Evolutionary conservation across 2,888 invertebrate genomes (phyloP).

Genomic region (Apotomis betuletana): DNA sequence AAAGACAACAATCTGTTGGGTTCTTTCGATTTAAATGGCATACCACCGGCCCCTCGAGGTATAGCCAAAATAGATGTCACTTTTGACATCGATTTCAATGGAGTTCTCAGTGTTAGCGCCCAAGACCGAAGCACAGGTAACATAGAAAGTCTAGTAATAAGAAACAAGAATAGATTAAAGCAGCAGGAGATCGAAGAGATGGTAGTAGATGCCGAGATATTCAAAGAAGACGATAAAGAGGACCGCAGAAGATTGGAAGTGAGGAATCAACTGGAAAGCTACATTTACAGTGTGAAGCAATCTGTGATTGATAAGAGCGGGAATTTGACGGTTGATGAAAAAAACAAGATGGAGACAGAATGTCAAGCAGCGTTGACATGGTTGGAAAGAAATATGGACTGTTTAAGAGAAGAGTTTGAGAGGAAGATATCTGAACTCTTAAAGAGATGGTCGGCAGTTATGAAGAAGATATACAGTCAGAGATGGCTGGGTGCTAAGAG

Average conservation of each 20-base stretch:
- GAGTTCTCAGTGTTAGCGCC: constrained; percentile 65
- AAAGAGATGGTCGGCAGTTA: constrained; percentile 57
- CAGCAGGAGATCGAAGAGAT: constrained; percentile 61
- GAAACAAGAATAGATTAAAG: constrained; percentile 59
- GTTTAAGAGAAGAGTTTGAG: constrained; percentile 64
- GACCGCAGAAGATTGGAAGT: constrained; percentile 61
- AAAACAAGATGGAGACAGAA: constrained; percentile 55
- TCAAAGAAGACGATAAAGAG: constrained; percentile 63
- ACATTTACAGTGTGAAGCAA: constrained; percentile 62
- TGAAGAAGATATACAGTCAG: constrained; percentile 56
- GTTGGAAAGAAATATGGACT: constrained; percentile 62
- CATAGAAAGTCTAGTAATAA: constrained; percentile 57
- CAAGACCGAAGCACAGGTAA: constrained; percentile 63
- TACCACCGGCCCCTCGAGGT: constrained; percentile 69
- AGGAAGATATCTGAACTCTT: constrained; percentile 63
- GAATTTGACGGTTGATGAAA: constrained; percentile 55
- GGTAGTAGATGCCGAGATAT: constrained; percentile 62
- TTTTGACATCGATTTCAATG: constrained; percentile 65
- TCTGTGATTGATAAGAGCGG: constrained; percentile 55
- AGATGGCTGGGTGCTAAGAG: constrained; percentile 56
- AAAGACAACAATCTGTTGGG: constrained; percentile 69
- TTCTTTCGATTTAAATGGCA: constrained; percentile 62
- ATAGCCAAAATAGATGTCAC: constrained; percentile 66
- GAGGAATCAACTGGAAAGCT: constrained; percentile 67
- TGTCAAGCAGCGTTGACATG: constrained; percentile 59